Evolutionary conservation across 2,888 invertebrate genomes (phyloP).

Genomic region (Andrena flavipes): DNA sequence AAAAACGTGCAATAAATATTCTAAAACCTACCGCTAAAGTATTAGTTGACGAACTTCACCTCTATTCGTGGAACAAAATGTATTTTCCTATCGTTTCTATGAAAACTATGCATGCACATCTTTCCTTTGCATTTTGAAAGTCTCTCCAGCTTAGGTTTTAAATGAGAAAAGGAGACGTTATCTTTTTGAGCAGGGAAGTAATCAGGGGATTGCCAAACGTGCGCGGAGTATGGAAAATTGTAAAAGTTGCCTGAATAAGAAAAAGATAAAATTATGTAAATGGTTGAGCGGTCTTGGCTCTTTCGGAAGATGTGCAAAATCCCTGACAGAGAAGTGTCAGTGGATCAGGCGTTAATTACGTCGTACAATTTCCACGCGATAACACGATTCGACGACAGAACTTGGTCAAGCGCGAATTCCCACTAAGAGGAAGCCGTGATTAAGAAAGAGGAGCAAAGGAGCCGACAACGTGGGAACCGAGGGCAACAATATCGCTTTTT

Average conservation of each 20-base stretch:
- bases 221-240: background rate
- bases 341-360: conserved; percentile 52
- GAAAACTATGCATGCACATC: background rate
- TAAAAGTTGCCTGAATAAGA: background rate
- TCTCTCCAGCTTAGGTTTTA: background rate
- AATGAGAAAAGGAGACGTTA: background rate
- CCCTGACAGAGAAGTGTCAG: conserved; percentile 15
- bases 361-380: conserved; percentile 53
- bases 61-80: too few relatives aligned
- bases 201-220: background rate
- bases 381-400: conserved; percentile 23
- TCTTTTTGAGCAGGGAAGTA: background rate
- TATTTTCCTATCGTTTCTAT: too few relatives aligned
- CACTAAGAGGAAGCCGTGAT: conserved; percentile 26
- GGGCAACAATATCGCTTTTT: conserved; percentile 29
- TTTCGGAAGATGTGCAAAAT: background rate
- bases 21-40: too few relatives aligned
- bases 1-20: too few relatives aligned
- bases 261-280: background rate
- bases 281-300: background rate
- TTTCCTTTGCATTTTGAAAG: background rate
- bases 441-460: conserved; percentile 40
- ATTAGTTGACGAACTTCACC: too few relatives aligned
- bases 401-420: conserved; percentile 51
- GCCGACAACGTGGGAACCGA: conserved; percentile 47